Evolutionary conservation across 2,797 vertebrate genomes (phyloP), one percentile per base, ranked within the genome.

Genomic region (Astyanax mexicanus): DNA sequence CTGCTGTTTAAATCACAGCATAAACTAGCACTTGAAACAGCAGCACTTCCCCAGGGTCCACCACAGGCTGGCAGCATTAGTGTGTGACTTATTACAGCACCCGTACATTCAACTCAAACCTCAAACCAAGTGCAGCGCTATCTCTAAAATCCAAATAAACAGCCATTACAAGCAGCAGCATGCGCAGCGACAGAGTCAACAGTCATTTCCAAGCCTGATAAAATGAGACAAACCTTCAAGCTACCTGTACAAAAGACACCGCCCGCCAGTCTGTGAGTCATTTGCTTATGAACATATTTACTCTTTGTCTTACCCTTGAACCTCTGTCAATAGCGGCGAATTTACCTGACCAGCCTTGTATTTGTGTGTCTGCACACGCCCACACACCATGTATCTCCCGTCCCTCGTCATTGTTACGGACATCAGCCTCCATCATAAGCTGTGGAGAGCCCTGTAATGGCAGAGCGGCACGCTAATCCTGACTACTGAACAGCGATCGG

Each of bases 341-440:
- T 64, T 42, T 64, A 23, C 15, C 60, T 7, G 21, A 66, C 40
- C 40, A 57, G 6, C 62, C 55, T 51, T 38, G 12, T 19, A 69
- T 77, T 58, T 72, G 58, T 62, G 44, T n/a, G 12, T 45, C 29
- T 19, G 25, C 62, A 75, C 57, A 67, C 2, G 35, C 69, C 52
- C 74, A 72, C 70, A 38, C 37, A 70, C 52, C 72, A 52, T 60
- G 60, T 29, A 58, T 75, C 69, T 61, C 54, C 54, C 49, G 27
- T 67, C 79, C 44, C 66, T 83, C 65, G 77, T 47, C 52, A 75
- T 54, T 83, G 37, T 35, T 47, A 27, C 72, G 37, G 58, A 77
- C 40, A 49, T 68, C 38, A 10, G 40, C 51, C 69, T 69, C 61
- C 55, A 62, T 75, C 47, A 70, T 70, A 80, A 66, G 19, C 55